phyloP scores from a whole-genome alignment of 2,113 vertebrate genomes.

The Antechinus flavipes region DNA sequence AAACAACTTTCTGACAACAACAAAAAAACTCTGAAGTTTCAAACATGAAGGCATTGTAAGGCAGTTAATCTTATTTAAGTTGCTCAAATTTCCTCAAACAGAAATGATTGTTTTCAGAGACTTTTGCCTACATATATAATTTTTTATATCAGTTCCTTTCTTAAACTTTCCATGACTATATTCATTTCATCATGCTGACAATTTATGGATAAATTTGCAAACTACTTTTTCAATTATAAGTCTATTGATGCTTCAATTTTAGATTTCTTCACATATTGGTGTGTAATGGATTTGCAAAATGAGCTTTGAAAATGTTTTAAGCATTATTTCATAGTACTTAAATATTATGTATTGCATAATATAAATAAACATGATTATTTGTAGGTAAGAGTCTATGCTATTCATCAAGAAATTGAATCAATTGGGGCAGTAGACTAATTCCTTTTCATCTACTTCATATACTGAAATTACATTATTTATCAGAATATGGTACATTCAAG shows the following conservation, averaged over 20 bases:
- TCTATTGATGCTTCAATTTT: slow-evolving; percentile 61
- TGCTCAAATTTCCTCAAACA: neutral
- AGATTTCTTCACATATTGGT: slow-evolving; percentile 57
- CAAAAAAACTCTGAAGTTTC: neutral
- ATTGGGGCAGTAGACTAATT: neutral
- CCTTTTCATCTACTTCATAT: neutral
- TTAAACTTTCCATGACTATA: slow-evolving; percentile 52
- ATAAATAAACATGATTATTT: slow-evolving; percentile 65
- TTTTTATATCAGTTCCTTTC: slow-evolving; percentile 41
- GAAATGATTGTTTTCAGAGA: neutral
- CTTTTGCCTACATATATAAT: neutral
- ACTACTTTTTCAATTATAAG: slow-evolving; percentile 57
- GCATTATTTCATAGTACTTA: slow-evolving; percentile 59
- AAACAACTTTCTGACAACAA: neutral
- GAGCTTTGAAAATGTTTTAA: slow-evolving; percentile 69
- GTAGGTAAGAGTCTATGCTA: neutral
- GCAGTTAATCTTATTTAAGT: slow-evolving; percentile 25
- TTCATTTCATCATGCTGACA: slow-evolving; percentile 59
- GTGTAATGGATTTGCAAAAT: slow-evolving; percentile 67
- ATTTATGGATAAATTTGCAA: slow-evolving; percentile 55
- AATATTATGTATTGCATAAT: slow-evolving; percentile 49
- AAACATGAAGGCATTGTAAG: neutral
- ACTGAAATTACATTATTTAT: neutral
- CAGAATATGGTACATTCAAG: neutral
- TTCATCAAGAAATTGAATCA: slow-evolving; percentile 27